Evolutionary conservation across 2,888 invertebrate species (phyloP).

Genomic region (Dyspetes luteomarginatus): DNA sequence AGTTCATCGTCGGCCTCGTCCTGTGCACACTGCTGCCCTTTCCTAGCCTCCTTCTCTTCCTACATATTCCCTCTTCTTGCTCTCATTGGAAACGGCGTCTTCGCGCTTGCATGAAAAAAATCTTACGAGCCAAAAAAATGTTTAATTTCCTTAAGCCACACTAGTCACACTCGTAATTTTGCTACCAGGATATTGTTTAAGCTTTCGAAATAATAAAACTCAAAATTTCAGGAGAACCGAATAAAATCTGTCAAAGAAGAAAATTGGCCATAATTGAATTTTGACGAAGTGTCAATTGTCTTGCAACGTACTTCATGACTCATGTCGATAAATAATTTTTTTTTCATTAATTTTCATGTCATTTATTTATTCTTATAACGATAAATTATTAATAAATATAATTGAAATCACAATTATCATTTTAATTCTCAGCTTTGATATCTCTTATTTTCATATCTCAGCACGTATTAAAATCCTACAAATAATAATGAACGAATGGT

Average conservation of each 20-base stretch:
- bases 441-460: too few relatives aligned
- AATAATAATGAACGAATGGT: too few relatives aligned
- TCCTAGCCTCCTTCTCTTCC: neutral
- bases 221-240: conserved; percentile 9
- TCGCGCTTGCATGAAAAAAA: conserved; percentile 17
- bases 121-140: conserved; percentile 27
- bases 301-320: neutral
- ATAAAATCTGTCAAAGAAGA: neutral
- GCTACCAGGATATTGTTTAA: neutral
- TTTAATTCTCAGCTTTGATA: too few relatives aligned
- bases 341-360: neutral
- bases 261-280: neutral
- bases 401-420: too few relatives aligned
- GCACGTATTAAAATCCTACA: too few relatives aligned
- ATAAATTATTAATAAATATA: too few relatives aligned
- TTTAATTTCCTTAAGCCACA: conserved; percentile 12
- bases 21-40: conserved; percentile 1
- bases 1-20: conserved; percentile 16
- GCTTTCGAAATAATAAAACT: neutral
- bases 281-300: conserved; percentile 18
- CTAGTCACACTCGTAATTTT: conserved; percentile 44
- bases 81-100: conserved; percentile 26
- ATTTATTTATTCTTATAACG: too few relatives aligned
- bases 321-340: neutral
- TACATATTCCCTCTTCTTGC: neutral